These are phyloP conservation scores for Gobionotothen gibberifrons DNA, from an alignment of 2,797 vertebrate species.

Conservation along the genomic window DNA sequence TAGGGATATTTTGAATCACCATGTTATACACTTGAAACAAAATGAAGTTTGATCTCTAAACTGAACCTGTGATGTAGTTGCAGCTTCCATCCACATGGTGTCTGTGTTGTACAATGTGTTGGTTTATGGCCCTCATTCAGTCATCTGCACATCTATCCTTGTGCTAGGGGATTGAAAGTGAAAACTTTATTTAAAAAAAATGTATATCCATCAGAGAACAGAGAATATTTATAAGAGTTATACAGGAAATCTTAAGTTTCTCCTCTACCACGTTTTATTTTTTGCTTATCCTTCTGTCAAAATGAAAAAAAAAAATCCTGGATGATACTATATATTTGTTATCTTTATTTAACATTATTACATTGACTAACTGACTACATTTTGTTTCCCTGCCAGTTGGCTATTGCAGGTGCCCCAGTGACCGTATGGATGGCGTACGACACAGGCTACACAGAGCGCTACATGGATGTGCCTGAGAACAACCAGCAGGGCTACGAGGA, in stretches of 20 bases:
- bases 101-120: constrained; percentile 56
- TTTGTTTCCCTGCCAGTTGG: constrained; percentile 84
- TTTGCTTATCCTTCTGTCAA: neutral
- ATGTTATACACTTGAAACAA: neutral
- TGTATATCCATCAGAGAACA: neutral
- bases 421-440: constrained; percentile 99
- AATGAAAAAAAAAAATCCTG: neutral
- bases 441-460: constrained; percentile 96
- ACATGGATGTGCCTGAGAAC: constrained; percentile 97
- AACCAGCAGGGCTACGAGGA: constrained; percentile 97
- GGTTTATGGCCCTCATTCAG: neutral
- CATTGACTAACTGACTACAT: neutral
- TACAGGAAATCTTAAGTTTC: neutral
- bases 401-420: constrained; percentile 95
- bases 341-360: neutral
- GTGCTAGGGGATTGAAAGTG: neutral
- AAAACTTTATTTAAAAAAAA: neutral
- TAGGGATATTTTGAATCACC: neutral
- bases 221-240: neutral
- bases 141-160: neutral
- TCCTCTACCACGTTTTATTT: neutral
- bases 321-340: neutral
- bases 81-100: constrained; percentile 61
- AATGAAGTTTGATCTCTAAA: neutral
- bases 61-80: constrained; percentile 45